These are phyloP conservation scores for Bubo bubo DNA, from an alignment of 2,113 vertebrate genomes.

Conservation along the genomic window DNA sequence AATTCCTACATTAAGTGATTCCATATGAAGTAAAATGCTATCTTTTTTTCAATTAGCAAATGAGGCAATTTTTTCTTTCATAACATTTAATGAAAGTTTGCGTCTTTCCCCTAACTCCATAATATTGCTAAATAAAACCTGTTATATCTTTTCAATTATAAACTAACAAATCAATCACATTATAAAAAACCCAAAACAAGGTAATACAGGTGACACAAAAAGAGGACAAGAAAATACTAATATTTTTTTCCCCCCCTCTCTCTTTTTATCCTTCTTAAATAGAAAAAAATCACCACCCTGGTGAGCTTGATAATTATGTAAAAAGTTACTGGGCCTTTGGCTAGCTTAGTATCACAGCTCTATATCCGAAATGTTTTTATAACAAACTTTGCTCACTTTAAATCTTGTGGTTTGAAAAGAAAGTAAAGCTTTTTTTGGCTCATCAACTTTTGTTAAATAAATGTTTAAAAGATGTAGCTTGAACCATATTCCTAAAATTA, in stretches of 20 bases:
- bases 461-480: conserved; percentile 77
- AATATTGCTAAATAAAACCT: conserved; percentile 81
- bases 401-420: conserved; percentile 72
- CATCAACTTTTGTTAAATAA: conserved; percentile 83
- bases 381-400: conserved; percentile 71
- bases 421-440: conserved; percentile 81
- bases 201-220: conserved; percentile 70
- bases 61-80: conserved; percentile 71
- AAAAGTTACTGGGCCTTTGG: conserved; percentile 76
- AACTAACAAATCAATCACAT: conserved; percentile 74
- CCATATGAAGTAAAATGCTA: conserved; percentile 50
- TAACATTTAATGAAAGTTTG: conserved; percentile 78
- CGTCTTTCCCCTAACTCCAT: conserved; percentile 19
- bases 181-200: conserved; percentile 71
- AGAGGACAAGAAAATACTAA: conserved; percentile 75
- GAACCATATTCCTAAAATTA: conserved; percentile 80
- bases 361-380: conserved; percentile 63
- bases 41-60: conserved; percentile 71
- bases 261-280: conserved; percentile 54
- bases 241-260: neutral
- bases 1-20: conserved; percentile 49
- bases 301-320: conserved; percentile 62
- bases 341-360: conserved; percentile 71
- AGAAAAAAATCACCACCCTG: conserved; percentile 56
- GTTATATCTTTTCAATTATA: conserved; percentile 72